Evolutionary conservation across 30 jellyfish, hydroid and myxozoan species (phyloP).

Genomic region (Hydractinia symbiolongicarpus): DNA sequence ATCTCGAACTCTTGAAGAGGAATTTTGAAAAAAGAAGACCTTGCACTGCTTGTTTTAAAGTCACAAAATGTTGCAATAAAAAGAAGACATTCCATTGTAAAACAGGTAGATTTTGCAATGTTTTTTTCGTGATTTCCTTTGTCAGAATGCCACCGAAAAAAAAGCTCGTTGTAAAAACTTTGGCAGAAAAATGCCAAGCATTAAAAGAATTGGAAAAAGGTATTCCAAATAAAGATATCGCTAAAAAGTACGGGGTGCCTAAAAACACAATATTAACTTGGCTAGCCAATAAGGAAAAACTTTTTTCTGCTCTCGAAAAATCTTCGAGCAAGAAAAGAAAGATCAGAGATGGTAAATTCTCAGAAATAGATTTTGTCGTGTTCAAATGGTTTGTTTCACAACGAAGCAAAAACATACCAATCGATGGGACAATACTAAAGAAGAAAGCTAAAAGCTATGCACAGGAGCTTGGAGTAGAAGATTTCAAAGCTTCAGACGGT

Average conservation of each 20-base stretch:
- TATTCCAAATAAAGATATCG: background rate
- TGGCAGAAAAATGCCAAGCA: too few relatives aligned
- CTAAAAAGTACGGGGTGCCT: background rate
- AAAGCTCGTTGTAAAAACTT: background rate
- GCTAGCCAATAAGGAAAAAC: constrained; percentile 2
- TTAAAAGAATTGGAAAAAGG: background rate
- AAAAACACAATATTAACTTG: background rate
- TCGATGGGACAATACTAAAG: background rate
- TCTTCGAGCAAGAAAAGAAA: constrained; percentile 1
- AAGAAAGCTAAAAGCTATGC: background rate
- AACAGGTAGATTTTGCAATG: background rate
- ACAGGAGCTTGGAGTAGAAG: background rate
- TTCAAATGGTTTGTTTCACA: constrained; percentile 6
- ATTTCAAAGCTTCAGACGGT: constrained; percentile 2
- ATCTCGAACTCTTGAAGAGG: too few relatives aligned
- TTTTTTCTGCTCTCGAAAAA: background rate
- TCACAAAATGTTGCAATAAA: background rate
- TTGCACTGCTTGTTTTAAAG: too few relatives aligned
- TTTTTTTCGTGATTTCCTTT: background rate
- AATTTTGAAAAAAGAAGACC: too few relatives aligned
- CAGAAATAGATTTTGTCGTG: background rate
- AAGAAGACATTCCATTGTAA: background rate
- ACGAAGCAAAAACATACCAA: constrained; percentile 2
- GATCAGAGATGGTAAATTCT: background rate
- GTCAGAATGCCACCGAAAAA: background rate